Base-by-base conservation (phyloP, 2,888 invertebrate genomes). In the Lysandra coridon region DNA sequence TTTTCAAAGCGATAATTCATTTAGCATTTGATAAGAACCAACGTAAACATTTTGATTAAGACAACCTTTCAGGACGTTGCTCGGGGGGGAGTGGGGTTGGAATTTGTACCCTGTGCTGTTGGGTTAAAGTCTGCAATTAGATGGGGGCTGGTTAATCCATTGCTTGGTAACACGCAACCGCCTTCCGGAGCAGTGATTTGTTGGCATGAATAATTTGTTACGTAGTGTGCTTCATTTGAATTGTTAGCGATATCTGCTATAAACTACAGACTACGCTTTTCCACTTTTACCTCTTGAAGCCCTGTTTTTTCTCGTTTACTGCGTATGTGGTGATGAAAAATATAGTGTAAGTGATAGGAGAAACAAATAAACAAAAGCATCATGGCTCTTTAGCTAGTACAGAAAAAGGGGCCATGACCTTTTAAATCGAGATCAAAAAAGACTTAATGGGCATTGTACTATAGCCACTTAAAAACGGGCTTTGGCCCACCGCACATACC, bases 191-290 rank as follows among this genome's bases (percentile, higher is more conserved):
- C 40, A 57, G 81, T 80, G 73, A 79, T 81, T 79, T 79, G 78
- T 81, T 81, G 78, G 80, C 80, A 78, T 78, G 77, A 80, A 81
- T 79, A 81, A 80, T 81, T 81, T 80, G 81, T 81, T 81, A 78
- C 44, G 60, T 73, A 74, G 60, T 73, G 73, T 78, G 60, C 73
- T 79, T 60, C 60, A 74, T 79, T 79, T 79, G 79, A 79, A 79
- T 79, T 79, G 79, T 74, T 74, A 79, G 74, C 74, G 78, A 78
- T 74, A 79, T 74, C 74, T 57, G 62, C 74, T 44, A 62, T 60
- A 57, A 76, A 33, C 76, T 33, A 30, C n/a, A 23, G 44, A 44
- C 23, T n/a, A 23, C 3, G 74, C 44, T 74, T 44, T 74, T 44
- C 33, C 69, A 33, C 14, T 1, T 37, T 30, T 33, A 33, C 33